phyloP scores from a whole-genome alignment of 1,140 invertebrate species.

The Trichoplusia ni region DNA sequence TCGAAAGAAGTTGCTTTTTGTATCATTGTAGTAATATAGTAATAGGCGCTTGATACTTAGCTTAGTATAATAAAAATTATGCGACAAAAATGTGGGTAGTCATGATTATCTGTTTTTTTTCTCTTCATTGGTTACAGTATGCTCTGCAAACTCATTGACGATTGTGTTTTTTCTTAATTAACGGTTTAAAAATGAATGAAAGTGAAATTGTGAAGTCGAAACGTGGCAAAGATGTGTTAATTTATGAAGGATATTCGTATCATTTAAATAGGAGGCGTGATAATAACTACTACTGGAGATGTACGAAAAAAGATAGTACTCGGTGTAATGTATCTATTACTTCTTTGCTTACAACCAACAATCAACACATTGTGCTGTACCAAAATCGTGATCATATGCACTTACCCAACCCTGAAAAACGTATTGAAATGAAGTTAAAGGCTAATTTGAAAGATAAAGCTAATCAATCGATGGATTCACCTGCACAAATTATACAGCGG shows the following conservation, averaged over 20 bases:
- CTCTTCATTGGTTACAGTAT: too few species aligned
- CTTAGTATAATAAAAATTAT: too few species aligned
- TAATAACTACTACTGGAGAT: not conserved
- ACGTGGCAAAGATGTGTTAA: not conserved
- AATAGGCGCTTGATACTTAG: too few species aligned
- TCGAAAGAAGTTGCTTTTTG: too few species aligned
- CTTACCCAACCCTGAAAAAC: not conserved
- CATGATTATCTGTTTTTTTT: too few species aligned
- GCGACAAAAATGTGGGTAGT: too few species aligned
- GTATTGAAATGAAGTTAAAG: not conserved
- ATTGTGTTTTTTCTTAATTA: too few species aligned
- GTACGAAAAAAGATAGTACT: not conserved
- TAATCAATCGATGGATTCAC: not conserved
- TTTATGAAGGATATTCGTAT: not conserved
- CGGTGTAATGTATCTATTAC: not conserved
- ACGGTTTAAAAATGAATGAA: not conserved
- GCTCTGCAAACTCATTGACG: too few species aligned
- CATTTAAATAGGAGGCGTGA: not conserved
- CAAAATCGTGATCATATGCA: not conserved
- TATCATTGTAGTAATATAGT: too few species aligned
- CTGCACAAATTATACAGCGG: not conserved
- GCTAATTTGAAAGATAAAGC: not conserved
- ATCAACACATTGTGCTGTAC: not conserved
- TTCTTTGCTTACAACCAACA: not conserved
- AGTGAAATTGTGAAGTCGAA: not conserved